Evolutionary conservation across 2,797 vertebrate genomes (phyloP).

Genomic region (Gymnothorax reevesii): DNA sequence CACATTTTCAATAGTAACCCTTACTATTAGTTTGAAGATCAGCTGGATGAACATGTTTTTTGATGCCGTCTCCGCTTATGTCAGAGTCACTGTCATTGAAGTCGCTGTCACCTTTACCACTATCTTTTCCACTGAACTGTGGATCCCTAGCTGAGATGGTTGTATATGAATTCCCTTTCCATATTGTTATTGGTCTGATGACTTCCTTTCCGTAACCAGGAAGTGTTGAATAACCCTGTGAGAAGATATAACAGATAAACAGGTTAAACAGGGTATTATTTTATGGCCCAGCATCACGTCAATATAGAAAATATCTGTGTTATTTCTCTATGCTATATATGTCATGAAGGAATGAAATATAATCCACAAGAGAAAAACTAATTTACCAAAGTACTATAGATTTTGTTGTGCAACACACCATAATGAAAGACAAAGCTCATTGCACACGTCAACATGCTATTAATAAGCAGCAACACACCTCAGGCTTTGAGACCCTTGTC

Average conservation of each 20-base stretch:
- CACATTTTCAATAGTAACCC: conserved; percentile 25
- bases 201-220: conserved; percentile 84
- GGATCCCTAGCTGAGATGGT: conserved; percentile 88
- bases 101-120: conserved; percentile 96
- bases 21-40: conserved; percentile 82
- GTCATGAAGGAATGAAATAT: neutral
- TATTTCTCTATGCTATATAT: neutral
- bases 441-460: neutral
- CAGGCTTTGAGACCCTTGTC: conserved; percentile 74
- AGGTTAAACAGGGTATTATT: conserved; percentile 49
- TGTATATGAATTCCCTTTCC: conserved; percentile 94
- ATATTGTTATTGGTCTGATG: conserved; percentile 85
- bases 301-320: neutral
- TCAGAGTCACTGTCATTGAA: conserved; percentile 97
- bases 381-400: neutral
- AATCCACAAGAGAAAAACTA: neutral
- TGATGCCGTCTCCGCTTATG: conserved; percentile 88
- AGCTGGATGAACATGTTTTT: conserved; percentile 80
- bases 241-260: conserved; percentile 27
- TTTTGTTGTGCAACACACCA: neutral
- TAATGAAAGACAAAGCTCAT: neutral
- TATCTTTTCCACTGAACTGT: conserved; percentile 95
- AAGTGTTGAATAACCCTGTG: conserved; percentile 82
- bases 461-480: conserved; percentile 73
- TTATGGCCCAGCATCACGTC: neutral